Conservation (phyloP, 2,797 vertebrate genomes). For the Rhyacichthys aspro region DNA sequence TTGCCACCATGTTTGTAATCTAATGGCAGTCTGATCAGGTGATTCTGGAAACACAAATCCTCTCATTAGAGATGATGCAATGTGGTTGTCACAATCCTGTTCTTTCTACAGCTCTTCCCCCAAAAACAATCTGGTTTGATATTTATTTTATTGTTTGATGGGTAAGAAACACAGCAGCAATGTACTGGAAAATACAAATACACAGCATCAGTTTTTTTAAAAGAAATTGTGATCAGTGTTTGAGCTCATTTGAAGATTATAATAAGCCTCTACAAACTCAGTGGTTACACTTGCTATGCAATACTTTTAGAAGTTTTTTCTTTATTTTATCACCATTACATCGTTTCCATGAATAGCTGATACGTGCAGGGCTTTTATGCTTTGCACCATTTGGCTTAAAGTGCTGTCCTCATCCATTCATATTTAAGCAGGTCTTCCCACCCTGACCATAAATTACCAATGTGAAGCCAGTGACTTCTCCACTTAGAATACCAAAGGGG, state of each 20-base stretch:
- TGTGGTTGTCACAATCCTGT: slow-evolving; percentile 22
- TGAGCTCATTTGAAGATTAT: slow-evolving; percentile 52
- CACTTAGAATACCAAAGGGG: slow-evolving; percentile 35
- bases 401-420: slow-evolving; percentile 44
- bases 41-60: slow-evolving; percentile 47
- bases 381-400: slow-evolving; percentile 18
- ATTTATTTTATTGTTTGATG: slow-evolving; percentile 42
- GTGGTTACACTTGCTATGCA: no score
- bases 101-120: slow-evolving; percentile 16
- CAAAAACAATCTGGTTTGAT: slow-evolving; percentile 24
- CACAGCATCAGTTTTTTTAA: slow-evolving; percentile 65
- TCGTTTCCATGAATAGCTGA: slow-evolving; percentile 5
- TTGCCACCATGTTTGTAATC: slow-evolving; percentile 43
- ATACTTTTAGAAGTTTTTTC: no score
- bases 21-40: slow-evolving; percentile 40
- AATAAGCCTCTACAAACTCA: slow-evolving; percentile 40
- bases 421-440: slow-evolving; percentile 52
- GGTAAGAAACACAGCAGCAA: slow-evolving; percentile 25
- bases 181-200: slow-evolving; percentile 56
- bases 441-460: slow-evolving; percentile 53
- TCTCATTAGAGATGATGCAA: slow-evolving; percentile 43
- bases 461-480: slow-evolving; percentile 32
- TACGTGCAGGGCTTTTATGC: slow-evolving; percentile 6
- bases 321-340: slow-evolving; percentile 2
- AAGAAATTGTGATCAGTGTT: slow-evolving; percentile 53